Percentiles rank a stretch among this genome's conserved stretches.
These are phyloP conservation scores for Moxostoma hubbsi DNA, from an alignment of 2,797 vertebrate genomes.

Conservation along the genomic window DNA sequence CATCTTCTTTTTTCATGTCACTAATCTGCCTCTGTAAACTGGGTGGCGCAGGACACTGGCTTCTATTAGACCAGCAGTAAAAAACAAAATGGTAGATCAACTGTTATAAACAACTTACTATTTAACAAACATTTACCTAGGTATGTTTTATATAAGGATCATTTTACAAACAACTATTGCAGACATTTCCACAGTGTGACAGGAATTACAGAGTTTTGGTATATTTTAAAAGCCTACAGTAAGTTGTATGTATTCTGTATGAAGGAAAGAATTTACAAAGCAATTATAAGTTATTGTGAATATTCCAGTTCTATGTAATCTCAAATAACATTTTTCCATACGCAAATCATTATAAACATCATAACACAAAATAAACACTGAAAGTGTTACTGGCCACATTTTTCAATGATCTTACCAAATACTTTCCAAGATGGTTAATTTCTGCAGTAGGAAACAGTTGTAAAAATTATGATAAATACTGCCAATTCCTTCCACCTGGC, in stretches of 20 bases:
- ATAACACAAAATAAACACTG: constrained; percentile 10
- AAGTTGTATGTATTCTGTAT: not conserved
- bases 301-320: constrained; percentile 9
- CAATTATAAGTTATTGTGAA: not conserved
- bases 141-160: constrained; percentile 16
- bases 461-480: too few species aligned
- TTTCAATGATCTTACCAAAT: too few species aligned
- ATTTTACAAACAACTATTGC: constrained; percentile 6
- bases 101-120: not conserved
- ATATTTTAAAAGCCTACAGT: not conserved
- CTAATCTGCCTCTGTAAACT: constrained; percentile 59
- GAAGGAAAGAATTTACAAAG: not conserved
- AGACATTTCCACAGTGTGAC: not conserved
- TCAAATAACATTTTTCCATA: not conserved
- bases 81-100: constrained; percentile 25
- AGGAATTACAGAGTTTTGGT: not conserved
- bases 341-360: not conserved
- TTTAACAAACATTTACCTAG: constrained; percentile 12
- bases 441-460: not conserved
- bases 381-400: not conserved
- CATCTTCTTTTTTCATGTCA: not conserved
- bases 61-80: constrained; percentile 66
- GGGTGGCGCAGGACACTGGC: constrained; percentile 71
- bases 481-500: not conserved
- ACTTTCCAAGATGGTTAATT: not conserved